A percentile compares a stretch with the other conserved stretches of the same genome.
Evolutionary conservation across 1,140 invertebrate genomes (phyloP).

Genomic region (Ostrea edulis): DNA sequence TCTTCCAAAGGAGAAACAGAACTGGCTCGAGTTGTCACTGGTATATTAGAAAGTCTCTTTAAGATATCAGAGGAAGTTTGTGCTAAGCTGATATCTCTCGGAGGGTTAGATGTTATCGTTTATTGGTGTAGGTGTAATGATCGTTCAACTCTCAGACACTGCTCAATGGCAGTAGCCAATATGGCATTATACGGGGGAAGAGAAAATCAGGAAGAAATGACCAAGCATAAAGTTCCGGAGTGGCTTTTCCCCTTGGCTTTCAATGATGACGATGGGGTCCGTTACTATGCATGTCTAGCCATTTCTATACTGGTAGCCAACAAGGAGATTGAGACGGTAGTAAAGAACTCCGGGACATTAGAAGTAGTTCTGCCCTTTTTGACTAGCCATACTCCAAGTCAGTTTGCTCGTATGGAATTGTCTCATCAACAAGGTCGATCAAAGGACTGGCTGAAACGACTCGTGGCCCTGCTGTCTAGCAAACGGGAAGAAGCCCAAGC

Average conservation of each 20-base stretch:
- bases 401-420: slow-evolving; percentile 93
- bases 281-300: slow-evolving; percentile 98
- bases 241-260: slow-evolving; percentile 99
- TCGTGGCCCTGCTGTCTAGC: slow-evolving; percentile 97
- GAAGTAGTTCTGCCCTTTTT: slow-evolving; percentile 98
- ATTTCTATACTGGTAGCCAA: slow-evolving; percentile 98
- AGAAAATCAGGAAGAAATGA: slow-evolving; percentile 99
- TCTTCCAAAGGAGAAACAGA: slow-evolving; percentile 84
- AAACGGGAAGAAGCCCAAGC: slow-evolving; percentile 97
- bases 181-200: slow-evolving; percentile 96
- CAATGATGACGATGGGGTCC: slow-evolving; percentile 92
- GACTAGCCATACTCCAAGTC: slow-evolving; percentile 93
- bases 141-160: slow-evolving; percentile 90
- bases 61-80: slow-evolving; percentile 97
- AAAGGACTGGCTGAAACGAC: slow-evolving; percentile 94
- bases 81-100: slow-evolving; percentile 79
- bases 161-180: slow-evolving; percentile 97
- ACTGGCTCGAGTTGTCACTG: slow-evolving; percentile 95
- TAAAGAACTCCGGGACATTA: slow-evolving; percentile 95
- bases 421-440: slow-evolving; percentile 97
- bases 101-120: slow-evolving; percentile 87
- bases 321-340: slow-evolving; percentile 98
- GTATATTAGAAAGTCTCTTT: slow-evolving; percentile 97
- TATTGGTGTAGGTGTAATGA: slow-evolving; percentile 97
- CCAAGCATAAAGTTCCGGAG: slow-evolving; percentile 92